Percentiles rank a stretch among this genome's conserved stretches.
phyloP scores from a whole-genome alignment of 1,140 invertebrate species.

The Sinonovacula constricta region DNA sequence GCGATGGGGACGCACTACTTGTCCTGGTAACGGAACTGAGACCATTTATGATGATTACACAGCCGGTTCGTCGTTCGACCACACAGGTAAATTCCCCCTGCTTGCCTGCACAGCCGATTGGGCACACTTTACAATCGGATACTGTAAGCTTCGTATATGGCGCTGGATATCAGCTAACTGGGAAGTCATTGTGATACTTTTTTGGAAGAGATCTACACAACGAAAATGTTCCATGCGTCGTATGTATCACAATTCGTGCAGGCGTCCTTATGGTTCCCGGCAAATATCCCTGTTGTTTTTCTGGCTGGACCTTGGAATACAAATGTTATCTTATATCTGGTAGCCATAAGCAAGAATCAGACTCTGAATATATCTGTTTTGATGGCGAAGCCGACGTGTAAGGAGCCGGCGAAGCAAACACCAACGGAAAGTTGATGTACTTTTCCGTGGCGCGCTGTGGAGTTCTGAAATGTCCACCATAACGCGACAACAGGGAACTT shows the following conservation, averaged over 20 bases:
- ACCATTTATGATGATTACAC: constrained; percentile 13
- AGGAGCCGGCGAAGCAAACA: not conserved
- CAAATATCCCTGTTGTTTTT: constrained; percentile 44
- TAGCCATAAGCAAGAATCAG: not conserved
- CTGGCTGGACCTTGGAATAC: constrained; percentile 56
- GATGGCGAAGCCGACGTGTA: constrained; percentile 48
- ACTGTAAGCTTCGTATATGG: constrained; percentile 41
- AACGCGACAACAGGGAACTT: constrained; percentile 43
- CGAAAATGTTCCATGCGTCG: constrained; percentile 57
- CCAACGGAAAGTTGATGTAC: constrained; percentile 58
- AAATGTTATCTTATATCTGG: constrained; percentile 57
- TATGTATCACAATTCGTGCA: constrained; percentile 42
- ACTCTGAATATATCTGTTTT: constrained; percentile 54
- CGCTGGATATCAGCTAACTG: constrained; percentile 73
- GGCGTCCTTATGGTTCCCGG: constrained; percentile 58
- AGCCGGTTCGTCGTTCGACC: constrained; percentile 18
- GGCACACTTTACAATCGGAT: not conserved
- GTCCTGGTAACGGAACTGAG: not conserved
- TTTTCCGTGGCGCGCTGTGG: constrained; percentile 46
- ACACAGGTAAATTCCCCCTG: constrained; percentile 47
- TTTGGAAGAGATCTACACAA: constrained; percentile 11
- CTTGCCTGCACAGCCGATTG: constrained; percentile 34
- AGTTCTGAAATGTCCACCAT: constrained; percentile 57
- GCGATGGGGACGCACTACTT: constrained; percentile 32
- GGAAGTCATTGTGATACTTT: constrained; percentile 78